Percentiles rank a stretch among this genome's conserved stretches.
phyloP scores from a whole-genome alignment of 2,888 invertebrate genomes.

The Geophilus truncorum region DNA sequence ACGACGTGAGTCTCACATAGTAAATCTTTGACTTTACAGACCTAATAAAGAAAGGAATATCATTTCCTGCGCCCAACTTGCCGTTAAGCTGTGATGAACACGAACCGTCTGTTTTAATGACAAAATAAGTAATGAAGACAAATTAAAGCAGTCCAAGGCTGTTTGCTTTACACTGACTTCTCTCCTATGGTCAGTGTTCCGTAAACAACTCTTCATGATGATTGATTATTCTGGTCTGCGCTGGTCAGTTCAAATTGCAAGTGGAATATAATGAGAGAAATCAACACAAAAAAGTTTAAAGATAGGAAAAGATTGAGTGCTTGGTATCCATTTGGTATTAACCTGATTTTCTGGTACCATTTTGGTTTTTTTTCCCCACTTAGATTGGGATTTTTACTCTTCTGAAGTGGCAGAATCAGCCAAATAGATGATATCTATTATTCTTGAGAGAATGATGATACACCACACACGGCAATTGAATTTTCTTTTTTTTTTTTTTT shows the following conservation, averaged over 20 bases:
- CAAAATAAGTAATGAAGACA: slow-evolving; percentile 27
- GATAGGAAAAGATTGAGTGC: background rate
- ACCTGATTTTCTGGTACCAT: background rate
- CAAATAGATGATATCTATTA: background rate
- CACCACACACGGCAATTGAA: background rate
- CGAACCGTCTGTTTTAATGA: slow-evolving; percentile 10
- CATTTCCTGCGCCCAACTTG: background rate
- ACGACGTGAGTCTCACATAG: slow-evolving; percentile 23
- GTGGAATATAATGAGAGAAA: slow-evolving; percentile 23
- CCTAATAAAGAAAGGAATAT: background rate
- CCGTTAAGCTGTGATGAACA: slow-evolving; percentile 1
- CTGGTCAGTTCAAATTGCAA: slow-evolving; percentile 7
- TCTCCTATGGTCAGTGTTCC: slow-evolving; percentile 5
- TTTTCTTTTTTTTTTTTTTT: background rate
- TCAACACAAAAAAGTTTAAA: background rate
- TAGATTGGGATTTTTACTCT: background rate
- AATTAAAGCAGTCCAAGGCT: background rate
- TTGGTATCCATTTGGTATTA: slow-evolving; percentile 1
- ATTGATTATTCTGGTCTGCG: slow-evolving; percentile 10
- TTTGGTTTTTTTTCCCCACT: background rate
- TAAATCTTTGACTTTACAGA: background rate
- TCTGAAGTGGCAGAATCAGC: background rate
- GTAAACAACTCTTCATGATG: slow-evolving; percentile 22
- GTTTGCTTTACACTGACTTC: slow-evolving; percentile 25
- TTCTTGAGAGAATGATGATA: background rate